These are phyloP conservation scores for Catalaphyllia jardinei DNA, from an alignment of 64 coral and sea anemone species.

Conservation along the genomic window DNA sequence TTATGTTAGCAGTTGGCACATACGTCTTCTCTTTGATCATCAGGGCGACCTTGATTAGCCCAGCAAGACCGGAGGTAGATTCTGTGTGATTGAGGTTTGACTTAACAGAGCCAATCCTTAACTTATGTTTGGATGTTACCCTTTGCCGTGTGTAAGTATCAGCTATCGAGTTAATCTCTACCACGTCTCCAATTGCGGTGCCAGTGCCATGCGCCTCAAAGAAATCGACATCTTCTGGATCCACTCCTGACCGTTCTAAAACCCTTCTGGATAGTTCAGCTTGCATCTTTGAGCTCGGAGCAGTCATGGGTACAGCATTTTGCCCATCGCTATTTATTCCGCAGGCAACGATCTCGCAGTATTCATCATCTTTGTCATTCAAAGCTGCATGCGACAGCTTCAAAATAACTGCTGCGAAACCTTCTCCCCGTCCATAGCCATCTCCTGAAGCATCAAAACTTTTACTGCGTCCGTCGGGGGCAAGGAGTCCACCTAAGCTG, in stretches of 20 bases:
- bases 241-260: constrained; percentile 45
- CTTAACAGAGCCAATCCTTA: constrained; percentile 78
- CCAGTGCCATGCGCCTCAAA: constrained; percentile 75
- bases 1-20: constrained; percentile 75
- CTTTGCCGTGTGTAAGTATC: constrained; percentile 1
- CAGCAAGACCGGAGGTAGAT: constrained; percentile 78
- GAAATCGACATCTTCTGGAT: constrained; percentile 45
- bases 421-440: constrained; percentile 69
- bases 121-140: not conserved
- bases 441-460: constrained; percentile 74
- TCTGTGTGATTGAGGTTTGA: constrained; percentile 90
- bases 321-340: constrained; percentile 67
- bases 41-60: constrained; percentile 64
- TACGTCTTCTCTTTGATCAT: constrained; percentile 65
- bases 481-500: constrained; percentile 49
- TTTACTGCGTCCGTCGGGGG: constrained; percentile 63
- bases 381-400: constrained; percentile 41
- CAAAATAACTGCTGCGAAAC: constrained; percentile 68
- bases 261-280: constrained; percentile 61
- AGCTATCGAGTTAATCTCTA: constrained; percentile 48
- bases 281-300: constrained; percentile 54
- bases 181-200: constrained; percentile 65
- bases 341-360: constrained; percentile 57
- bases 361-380: constrained; percentile 50
- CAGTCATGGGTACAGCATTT: constrained; percentile 64